phyloP scores from a whole-genome alignment of 2,797 vertebrate genomes.

The Varecia variegata region DNA sequence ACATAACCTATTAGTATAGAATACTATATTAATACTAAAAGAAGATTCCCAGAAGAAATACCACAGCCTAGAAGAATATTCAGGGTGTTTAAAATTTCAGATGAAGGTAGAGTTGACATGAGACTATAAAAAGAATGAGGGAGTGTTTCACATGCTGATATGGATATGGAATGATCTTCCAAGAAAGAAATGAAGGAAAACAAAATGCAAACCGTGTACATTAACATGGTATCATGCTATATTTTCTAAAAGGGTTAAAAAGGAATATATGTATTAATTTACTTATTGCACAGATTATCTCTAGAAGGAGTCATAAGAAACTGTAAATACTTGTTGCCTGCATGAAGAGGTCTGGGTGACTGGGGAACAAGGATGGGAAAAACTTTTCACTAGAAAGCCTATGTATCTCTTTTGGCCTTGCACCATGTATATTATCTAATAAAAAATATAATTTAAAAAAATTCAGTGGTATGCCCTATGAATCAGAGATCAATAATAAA shows the following conservation, averaged over 20 bases:
- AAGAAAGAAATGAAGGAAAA: background rate
- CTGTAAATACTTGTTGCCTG: background rate
- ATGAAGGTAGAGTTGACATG: background rate
- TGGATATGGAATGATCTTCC: background rate
- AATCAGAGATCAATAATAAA: slow-evolving; percentile 34
- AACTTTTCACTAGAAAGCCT: background rate
- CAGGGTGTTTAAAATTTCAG: slow-evolving; percentile 39
- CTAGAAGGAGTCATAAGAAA: background rate
- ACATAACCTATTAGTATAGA: background rate
- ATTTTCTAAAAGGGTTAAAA: slow-evolving; percentile 17
- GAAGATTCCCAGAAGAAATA: slow-evolving; percentile 42
- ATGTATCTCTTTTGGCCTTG: background rate
- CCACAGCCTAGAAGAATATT: slow-evolving; percentile 15
- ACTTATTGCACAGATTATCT: slow-evolving; percentile 12
- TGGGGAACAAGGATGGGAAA: background rate
- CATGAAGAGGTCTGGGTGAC: background rate
- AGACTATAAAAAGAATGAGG: background rate
- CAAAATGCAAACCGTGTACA: background rate
- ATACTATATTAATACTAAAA: slow-evolving; percentile 33
- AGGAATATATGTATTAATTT: background rate
- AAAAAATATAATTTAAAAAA: slow-evolving; percentile 31
- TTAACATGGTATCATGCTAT: background rate
- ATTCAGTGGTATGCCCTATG: background rate
- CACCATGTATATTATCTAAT: background rate
- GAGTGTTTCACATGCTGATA: background rate